phyloP scores from a whole-genome alignment of 2,113 vertebrate genomes.

The Planiliza haematocheilus region DNA sequence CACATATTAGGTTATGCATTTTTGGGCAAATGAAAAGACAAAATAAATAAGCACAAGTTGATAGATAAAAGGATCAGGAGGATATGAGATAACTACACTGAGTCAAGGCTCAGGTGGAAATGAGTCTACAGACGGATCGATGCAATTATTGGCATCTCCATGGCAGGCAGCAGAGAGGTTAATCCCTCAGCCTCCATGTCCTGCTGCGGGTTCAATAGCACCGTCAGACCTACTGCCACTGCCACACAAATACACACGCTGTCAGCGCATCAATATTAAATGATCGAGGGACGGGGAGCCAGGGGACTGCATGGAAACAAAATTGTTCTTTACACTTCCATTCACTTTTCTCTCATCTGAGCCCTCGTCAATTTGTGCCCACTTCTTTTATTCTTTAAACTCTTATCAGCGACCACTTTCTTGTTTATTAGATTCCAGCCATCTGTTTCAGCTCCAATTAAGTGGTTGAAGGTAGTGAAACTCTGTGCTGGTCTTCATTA shows the following conservation, averaged over 20 bases:
- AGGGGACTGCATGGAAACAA: slow-evolving; percentile 18
- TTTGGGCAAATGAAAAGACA: neutral
- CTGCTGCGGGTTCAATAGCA: slow-evolving; percentile 56
- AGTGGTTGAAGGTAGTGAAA: slow-evolving; percentile 54
- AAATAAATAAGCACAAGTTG: neutral
- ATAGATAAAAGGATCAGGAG: slow-evolving; percentile 15
- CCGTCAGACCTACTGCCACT: slow-evolving; percentile 35
- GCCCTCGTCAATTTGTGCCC: slow-evolving; percentile 19
- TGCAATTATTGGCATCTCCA: slow-evolving; percentile 42
- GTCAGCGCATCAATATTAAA: slow-evolving; percentile 67
- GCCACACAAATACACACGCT: slow-evolving; percentile 16
- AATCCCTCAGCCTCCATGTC: slow-evolving; percentile 48
- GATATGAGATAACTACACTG: slow-evolving; percentile 16
- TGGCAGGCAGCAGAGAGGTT: slow-evolving; percentile 48
- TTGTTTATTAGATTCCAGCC: slow-evolving; percentile 50
- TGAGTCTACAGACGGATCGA: slow-evolving; percentile 38
- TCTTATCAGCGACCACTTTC: slow-evolving; percentile 5
- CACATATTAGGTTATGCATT: neutral
- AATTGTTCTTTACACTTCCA: slow-evolving; percentile 16
- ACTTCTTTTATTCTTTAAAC: slow-evolving; percentile 13
- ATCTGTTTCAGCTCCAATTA: slow-evolving; percentile 68
- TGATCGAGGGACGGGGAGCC: slow-evolving; percentile 43
- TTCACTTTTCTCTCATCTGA: slow-evolving; percentile 19
- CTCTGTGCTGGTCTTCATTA: slow-evolving; percentile 44
- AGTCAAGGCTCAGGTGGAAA: slow-evolving; percentile 19